A percentile compares a stretch with the other conserved stretches of the same genome.
These are phyloP conservation scores for Trichogramma evanescens DNA, from an alignment of 2,888 invertebrate genomes.

Conservation along the genomic window DNA sequence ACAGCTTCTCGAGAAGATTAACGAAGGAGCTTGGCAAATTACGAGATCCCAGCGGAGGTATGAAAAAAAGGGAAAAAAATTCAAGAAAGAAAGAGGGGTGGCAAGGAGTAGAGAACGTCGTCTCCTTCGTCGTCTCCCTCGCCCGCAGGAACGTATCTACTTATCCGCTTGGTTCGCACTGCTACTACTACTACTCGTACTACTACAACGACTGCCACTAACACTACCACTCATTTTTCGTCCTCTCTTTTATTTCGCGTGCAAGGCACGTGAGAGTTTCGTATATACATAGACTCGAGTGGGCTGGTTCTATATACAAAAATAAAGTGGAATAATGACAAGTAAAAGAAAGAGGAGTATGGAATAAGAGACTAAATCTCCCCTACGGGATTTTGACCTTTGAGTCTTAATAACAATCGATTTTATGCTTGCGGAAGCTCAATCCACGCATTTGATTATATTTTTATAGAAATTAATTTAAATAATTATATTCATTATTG, in stretches of 20 bases:
- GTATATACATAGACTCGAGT: too few species aligned
- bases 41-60: slow-evolving; percentile 14
- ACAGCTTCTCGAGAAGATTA: slow-evolving; percentile 17
- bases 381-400: too few species aligned
- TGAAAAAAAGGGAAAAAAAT: slow-evolving; percentile 3
- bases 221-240: slow-evolving; percentile 8
- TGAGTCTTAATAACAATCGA: too few species aligned
- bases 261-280: too few species aligned
- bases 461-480: too few species aligned
- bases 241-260: slow-evolving; percentile 6
- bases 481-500: too few species aligned
- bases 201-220: slow-evolving; percentile 1
- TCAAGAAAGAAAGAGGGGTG: neutral
- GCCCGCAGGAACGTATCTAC: slow-evolving; percentile 20
- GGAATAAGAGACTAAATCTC: too few species aligned
- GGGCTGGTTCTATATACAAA: too few species aligned
- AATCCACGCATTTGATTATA: too few species aligned
- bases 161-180: slow-evolving; percentile 18
- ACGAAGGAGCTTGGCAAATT: slow-evolving; percentile 25
- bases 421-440: too few species aligned
- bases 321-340: too few species aligned
- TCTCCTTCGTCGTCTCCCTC: neutral
- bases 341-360: too few species aligned
- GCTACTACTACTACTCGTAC: neutral
- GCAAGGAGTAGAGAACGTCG: neutral